These are phyloP conservation scores for Nerophis lumbriciformis DNA, from an alignment of 2,113 vertebrate species.

Conservation along the genomic window DNA sequence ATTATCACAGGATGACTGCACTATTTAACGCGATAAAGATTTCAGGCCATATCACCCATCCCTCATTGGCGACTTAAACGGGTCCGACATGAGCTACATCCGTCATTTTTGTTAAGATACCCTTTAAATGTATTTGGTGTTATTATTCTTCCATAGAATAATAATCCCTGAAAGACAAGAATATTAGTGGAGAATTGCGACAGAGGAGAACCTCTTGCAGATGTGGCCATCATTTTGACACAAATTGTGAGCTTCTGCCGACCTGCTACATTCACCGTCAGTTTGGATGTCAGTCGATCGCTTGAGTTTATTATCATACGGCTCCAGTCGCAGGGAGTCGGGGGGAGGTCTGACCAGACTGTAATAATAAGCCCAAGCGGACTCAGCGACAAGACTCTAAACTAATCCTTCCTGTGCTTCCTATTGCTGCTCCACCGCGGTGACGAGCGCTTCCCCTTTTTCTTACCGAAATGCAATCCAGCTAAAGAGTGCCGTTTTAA, in stretches of 20 bases:
- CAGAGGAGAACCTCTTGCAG: background rate
- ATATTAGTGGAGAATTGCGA: background rate
- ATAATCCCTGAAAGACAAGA: background rate
- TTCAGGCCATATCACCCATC: no score
- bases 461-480: background rate
- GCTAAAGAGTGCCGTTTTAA: background rate
- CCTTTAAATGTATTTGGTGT: background rate
- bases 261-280: conserved; percentile 19
- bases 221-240: conserved; percentile 1
- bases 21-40: no score
- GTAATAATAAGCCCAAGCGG: conserved; percentile 37
- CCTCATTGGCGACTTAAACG: no score
- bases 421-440: conserved; percentile 5
- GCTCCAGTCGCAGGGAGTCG: conserved; percentile 31
- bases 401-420: conserved; percentile 23
- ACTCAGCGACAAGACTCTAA: conserved; percentile 13
- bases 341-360: conserved; percentile 20
- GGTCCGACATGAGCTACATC: background rate
- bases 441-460: background rate
- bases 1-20: no score
- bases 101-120: background rate
- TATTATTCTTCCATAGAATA: background rate
- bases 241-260: conserved; percentile 15
- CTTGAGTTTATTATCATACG: conserved; percentile 43
- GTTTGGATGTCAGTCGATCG: conserved; percentile 19